Evolutionary conservation across 2,797 vertebrate genomes (phyloP).

Genomic region (Sebastes hubbsi): DNA sequence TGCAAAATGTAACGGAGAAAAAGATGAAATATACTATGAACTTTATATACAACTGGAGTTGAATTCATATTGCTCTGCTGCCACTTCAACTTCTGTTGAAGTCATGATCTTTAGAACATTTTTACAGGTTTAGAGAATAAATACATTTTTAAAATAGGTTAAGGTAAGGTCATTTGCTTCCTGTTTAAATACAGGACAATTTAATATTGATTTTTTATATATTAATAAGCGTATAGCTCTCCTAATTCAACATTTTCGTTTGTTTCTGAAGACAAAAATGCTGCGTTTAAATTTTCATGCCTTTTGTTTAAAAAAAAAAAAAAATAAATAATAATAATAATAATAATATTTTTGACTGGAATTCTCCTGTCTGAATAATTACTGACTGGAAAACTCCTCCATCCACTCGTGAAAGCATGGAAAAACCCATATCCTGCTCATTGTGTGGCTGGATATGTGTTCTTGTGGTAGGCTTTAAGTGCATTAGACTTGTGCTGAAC

Average conservation of each 20-base stretch:
- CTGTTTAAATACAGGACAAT: neutral
- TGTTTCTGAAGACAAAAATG: neutral
- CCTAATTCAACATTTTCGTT: neutral
- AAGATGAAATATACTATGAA: slow-evolving; percentile 37
- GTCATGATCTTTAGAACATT: slow-evolving; percentile 52
- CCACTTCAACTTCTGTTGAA: slow-evolving; percentile 9
- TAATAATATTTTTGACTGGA: slow-evolving; percentile 67
- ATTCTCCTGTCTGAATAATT: slow-evolving; percentile 79
- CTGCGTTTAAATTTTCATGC: neutral
- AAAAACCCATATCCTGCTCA: slow-evolving; percentile 92
- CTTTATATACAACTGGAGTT: slow-evolving; percentile 34
- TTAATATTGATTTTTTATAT: neutral
- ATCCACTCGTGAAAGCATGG: slow-evolving; percentile 87
- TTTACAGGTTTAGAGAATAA: slow-evolving; percentile 50
- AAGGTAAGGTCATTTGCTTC: neutral
- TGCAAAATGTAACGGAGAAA: slow-evolving; percentile 50
- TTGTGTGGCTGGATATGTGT: slow-evolving; percentile 77
- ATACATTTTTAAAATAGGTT: slow-evolving; percentile 53
- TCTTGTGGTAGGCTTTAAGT: slow-evolving; percentile 84
- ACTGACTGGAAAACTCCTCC: slow-evolving; percentile 89
- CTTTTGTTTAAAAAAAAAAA: slow-evolving; percentile 14
- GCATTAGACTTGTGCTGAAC: slow-evolving; percentile 85
- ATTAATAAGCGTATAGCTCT: neutral
- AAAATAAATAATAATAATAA: neutral
- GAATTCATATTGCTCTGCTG: slow-evolving; percentile 13